Evolutionary conservation across 2,888 invertebrate genomes (phyloP).

Genomic region (Drosophila anomelani): DNA sequence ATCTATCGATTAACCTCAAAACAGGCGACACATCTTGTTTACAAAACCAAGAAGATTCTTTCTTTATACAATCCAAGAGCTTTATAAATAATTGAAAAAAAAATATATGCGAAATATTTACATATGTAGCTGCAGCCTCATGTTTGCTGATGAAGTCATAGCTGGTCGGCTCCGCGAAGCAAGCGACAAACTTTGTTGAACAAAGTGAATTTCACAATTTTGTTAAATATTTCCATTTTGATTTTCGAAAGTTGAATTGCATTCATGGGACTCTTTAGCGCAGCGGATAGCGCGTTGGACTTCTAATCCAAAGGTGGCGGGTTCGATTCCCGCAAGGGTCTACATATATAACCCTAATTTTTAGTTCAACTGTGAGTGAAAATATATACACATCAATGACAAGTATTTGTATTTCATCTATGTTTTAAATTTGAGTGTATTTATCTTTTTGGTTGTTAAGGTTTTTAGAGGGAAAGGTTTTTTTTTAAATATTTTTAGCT

Average conservation of each 20-base stretch:
- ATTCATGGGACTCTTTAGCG: constrained; percentile 40
- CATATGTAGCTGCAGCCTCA: constrained; percentile 43
- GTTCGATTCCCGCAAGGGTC: constrained; percentile 85
- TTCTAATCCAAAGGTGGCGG: constrained; percentile 85
- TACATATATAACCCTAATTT: constrained; percentile 36
- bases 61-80: neutral
- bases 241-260: neutral
- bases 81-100: constrained; percentile 62
- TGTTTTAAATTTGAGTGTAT: neutral
- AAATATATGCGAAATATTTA: constrained; percentile 46
- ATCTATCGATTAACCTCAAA: constrained; percentile 46
- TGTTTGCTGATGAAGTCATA: neutral
- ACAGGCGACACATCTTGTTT: constrained; percentile 13
- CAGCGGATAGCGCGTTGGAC: constrained; percentile 85
- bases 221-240: constrained; percentile 3
- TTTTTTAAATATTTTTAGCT: no score
- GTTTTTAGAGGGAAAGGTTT: no score
- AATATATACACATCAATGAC: neutral
- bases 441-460: neutral
- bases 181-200: no score
- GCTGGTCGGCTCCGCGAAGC: constrained; percentile 2
- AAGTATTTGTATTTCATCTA: neutral
- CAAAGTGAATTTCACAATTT: constrained; percentile 8
- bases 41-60: neutral
- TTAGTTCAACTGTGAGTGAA: neutral